These are phyloP conservation scores for Holothuria leucospilota DNA, from an alignment of 53 echinoderm and acorn worm species.

Conservation along the genomic window DNA sequence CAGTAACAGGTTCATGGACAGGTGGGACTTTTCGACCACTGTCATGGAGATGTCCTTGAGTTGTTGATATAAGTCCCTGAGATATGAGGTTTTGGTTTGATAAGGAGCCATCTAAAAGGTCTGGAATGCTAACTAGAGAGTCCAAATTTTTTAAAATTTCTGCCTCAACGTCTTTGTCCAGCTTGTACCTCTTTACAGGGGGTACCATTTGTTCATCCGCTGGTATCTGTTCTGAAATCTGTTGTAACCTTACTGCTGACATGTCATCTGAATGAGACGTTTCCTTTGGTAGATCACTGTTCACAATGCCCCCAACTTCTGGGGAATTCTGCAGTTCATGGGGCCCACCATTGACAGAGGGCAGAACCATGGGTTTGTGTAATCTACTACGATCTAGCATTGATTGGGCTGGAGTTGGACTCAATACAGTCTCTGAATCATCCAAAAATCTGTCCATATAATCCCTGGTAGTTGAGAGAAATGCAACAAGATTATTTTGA, in stretches of 20 bases:
- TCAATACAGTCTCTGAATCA: slow-evolving; percentile 84
- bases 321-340: slow-evolving; percentile 85
- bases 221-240: slow-evolving; percentile 46
- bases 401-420: slow-evolving; percentile 87
- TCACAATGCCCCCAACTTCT: slow-evolving; percentile 78
- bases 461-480: slow-evolving; percentile 61
- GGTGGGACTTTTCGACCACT: not conserved
- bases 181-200: slow-evolving; percentile 63
- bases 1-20: not conserved
- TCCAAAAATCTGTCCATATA: slow-evolving; percentile 98
- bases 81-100: slow-evolving; percentile 9
- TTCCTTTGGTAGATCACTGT: slow-evolving; percentile 84
- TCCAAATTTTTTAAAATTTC: slow-evolving; percentile 66
- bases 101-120: slow-evolving; percentile 28
- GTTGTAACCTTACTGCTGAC: slow-evolving; percentile 43
- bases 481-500: too few relatives aligned
- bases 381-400: slow-evolving; percentile 78
- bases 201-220: slow-evolving; percentile 53
- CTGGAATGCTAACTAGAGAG: slow-evolving; percentile 33
- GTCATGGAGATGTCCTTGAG: slow-evolving; percentile 15
- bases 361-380: slow-evolving; percentile 74
- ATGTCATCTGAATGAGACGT: slow-evolving; percentile 59
- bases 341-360: slow-evolving; percentile 71
- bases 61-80: slow-evolving; percentile 35
- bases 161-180: slow-evolving; percentile 53